Conservation (phyloP, 2,888 invertebrate species). For the Fragum sueziense region DNA sequence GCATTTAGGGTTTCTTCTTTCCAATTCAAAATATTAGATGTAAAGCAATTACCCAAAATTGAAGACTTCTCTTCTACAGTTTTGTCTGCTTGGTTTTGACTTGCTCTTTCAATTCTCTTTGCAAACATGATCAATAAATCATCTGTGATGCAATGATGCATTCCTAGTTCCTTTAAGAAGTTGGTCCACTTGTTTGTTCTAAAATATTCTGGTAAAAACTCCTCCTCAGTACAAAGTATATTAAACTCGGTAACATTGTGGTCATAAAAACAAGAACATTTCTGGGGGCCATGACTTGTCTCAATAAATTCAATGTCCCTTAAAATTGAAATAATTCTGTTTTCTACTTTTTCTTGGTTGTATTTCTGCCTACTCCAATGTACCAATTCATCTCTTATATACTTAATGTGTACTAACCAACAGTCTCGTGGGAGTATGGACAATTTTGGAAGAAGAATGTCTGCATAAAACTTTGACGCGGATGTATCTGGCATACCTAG, state of each 20-base stretch:
- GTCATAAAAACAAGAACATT: background rate
- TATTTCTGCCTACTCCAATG: background rate
- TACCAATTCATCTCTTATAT: background rate
- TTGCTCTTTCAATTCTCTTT: conserved; percentile 3
- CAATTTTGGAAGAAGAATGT: background rate
- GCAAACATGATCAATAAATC: conserved; percentile 26
- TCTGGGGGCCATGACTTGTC: background rate
- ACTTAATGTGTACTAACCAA: conserved; percentile 16
- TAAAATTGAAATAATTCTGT: background rate
- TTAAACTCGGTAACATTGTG: background rate
- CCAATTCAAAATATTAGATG: conserved; percentile 2
- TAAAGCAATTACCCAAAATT: conserved; percentile 1
- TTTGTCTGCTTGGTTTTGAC: background rate
- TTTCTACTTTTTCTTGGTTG: background rate
- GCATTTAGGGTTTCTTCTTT: conserved; percentile 14
- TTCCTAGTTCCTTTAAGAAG: conserved; percentile 23
- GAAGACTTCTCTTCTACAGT: background rate
- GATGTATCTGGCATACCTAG: background rate
- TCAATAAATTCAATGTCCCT: conserved; percentile 7
- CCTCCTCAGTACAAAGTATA: background rate
- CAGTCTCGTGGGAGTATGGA: background rate
- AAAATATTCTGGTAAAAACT: conserved; percentile 13
- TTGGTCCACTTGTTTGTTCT: conserved; percentile 10
- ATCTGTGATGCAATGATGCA: conserved; percentile 29
- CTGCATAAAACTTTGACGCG: background rate